These are phyloP conservation scores for Colinus virginianus DNA, from an alignment of 2,113 vertebrate genomes.

Conservation along the genomic window DNA sequence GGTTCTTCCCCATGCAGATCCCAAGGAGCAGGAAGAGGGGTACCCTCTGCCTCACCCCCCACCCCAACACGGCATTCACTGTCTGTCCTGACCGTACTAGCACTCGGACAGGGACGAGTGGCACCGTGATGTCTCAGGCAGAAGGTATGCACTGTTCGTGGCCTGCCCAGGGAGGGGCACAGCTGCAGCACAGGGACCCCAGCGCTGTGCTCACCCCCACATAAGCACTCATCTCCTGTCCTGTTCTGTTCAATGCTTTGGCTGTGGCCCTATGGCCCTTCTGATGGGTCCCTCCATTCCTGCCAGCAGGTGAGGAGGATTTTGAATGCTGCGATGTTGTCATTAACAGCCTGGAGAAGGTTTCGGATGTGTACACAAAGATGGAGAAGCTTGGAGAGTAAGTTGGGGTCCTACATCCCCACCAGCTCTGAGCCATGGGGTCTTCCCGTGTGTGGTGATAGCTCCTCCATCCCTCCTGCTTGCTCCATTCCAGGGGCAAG, in stretches of 20 bases:
- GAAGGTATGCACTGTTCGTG: background rate
- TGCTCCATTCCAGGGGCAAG: conserved; percentile 76
- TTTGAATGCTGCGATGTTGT: conserved; percentile 55
- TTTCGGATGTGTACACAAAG: conserved; percentile 78
- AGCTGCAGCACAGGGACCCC: background rate
- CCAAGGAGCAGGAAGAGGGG: fast-evolving
- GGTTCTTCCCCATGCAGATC: background rate
- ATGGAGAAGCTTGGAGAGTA: conserved; percentile 88
- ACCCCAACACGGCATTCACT: background rate
- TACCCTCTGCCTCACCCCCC: fast-evolving
- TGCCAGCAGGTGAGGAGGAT: conserved; percentile 53
- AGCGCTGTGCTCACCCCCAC: fast-evolving
- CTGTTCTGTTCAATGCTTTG: background rate
- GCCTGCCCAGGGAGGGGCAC: fast-evolving
- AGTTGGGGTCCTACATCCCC: background rate
- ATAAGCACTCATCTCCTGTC: background rate
- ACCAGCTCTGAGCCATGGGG: fast-evolving
- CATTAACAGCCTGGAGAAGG: conserved; percentile 76
- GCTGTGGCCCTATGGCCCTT: background rate
- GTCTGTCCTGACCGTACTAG: fast-evolving
- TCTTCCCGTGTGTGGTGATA: background rate
- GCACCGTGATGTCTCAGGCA: conserved; percentile 17
- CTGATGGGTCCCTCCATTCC: background rate
- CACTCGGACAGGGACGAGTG: background rate
- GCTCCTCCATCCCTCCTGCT: background rate